Conservation (phyloP, 2,113 vertebrate genomes). For the Penelope pileata region DNA sequence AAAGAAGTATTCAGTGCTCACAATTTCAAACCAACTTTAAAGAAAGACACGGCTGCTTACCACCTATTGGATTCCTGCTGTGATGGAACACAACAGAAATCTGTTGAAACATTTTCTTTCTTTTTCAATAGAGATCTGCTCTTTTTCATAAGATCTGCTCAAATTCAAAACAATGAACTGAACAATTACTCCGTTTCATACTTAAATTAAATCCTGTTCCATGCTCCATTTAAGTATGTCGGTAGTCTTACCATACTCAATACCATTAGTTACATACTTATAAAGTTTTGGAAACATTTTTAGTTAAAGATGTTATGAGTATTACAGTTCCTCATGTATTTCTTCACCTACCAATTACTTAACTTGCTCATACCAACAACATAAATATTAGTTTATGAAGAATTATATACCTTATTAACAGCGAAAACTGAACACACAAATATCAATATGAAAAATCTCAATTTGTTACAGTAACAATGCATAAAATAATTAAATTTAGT, state of each 20-base stretch:
- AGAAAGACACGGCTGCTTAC: neutral
- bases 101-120: neutral
- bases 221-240: neutral
- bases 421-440: neutral
- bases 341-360: neutral
- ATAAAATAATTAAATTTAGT: neutral
- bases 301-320: neutral
- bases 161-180: neutral
- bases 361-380: neutral
- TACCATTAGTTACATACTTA: neutral
- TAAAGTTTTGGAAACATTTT: neutral
- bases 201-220: neutral
- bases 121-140: neutral
- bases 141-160: neutral
- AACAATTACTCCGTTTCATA: neutral
- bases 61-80: neutral
- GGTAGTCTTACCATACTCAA: neutral
- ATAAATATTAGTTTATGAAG: neutral
- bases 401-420: neutral
- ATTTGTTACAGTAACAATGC: accelerated
- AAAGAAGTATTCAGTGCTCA: neutral
- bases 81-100: neutral
- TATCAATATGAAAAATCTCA: neutral
- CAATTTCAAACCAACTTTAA: neutral
- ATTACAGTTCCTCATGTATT: neutral